Conservation (phyloP, 2,888 invertebrate genomes). For the Stramonita haemastoma region DNA sequence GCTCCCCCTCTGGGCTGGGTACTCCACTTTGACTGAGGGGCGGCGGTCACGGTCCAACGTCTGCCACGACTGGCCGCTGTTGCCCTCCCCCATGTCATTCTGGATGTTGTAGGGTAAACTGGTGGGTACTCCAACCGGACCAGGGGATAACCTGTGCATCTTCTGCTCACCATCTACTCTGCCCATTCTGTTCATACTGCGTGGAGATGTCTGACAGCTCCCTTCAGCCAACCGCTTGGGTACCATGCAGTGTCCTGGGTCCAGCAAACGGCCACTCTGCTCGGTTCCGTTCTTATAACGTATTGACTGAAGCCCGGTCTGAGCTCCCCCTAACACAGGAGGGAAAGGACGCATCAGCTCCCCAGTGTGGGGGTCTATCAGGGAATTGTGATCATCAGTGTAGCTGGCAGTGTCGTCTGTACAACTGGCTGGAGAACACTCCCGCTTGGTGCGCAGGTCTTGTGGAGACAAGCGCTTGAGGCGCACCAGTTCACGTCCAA, state of each 20-base stretch:
- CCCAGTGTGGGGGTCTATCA: slow-evolving; percentile 38
- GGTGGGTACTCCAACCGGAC: background rate
- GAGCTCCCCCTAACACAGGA: background rate
- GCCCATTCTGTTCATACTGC: background rate
- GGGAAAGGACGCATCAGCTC: slow-evolving; percentile 19
- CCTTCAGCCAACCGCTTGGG: background rate
- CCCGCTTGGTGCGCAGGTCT: slow-evolving; percentile 8
- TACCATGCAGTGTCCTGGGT: background rate
- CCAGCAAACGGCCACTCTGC: background rate
- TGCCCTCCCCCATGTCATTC: background rate
- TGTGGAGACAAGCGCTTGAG: slow-evolving; percentile 55
- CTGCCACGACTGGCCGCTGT: slow-evolving; percentile 19
- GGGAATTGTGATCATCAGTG: slow-evolving; percentile 20
- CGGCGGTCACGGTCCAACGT: slow-evolving; percentile 26
- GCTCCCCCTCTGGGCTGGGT: slow-evolving; percentile 14
- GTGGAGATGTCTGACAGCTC: slow-evolving; percentile 5
- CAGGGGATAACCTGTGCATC: background rate
- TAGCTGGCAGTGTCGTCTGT: background rate
- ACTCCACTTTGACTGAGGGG: slow-evolving; percentile 27
- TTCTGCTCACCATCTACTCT: background rate
- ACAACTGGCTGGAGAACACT: background rate
- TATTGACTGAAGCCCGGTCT: background rate
- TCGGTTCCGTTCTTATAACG: background rate
- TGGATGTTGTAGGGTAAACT: background rate
- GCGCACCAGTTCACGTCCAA: slow-evolving; percentile 67